Percentiles rank a stretch among this genome's conserved stretches.
Conservation (phyloP, 2,888 invertebrate species). For the Leptopilina drosophilae region DNA sequence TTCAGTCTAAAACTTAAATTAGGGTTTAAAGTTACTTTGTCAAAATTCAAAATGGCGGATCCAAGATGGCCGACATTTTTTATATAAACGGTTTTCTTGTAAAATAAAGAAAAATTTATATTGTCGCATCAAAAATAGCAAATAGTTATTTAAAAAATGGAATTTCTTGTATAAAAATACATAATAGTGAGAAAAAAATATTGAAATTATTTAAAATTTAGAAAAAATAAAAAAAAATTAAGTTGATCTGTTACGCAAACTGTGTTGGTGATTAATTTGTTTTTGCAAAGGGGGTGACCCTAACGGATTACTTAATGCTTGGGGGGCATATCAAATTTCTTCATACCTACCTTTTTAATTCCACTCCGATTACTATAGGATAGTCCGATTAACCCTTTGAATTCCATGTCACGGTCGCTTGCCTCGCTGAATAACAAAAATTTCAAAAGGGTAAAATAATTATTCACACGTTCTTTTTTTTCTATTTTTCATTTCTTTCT, state of each 20-base stretch:
- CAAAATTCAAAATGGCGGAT: too few relatives aligned
- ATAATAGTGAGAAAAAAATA: too few relatives aligned
- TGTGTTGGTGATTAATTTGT: slow-evolving; percentile 27
- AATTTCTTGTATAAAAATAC: too few relatives aligned
- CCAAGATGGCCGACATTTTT: too few relatives aligned
- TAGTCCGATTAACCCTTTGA: slow-evolving; percentile 19
- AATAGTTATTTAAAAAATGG: too few relatives aligned
- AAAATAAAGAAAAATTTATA: too few relatives aligned
- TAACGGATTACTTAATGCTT: slow-evolving; percentile 21
- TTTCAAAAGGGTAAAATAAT: slow-evolving; percentile 18
- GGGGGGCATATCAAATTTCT: slow-evolving; percentile 34
- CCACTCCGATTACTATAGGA: slow-evolving; percentile 25
- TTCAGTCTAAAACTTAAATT: too few relatives aligned
- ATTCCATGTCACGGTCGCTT: slow-evolving; percentile 34
- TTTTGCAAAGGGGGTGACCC: background rate
- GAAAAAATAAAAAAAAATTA: too few relatives aligned
- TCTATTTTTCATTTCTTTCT: slow-evolving; percentile 52
- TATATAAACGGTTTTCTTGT: too few relatives aligned
- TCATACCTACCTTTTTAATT: slow-evolving; percentile 37
- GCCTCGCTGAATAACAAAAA: slow-evolving; percentile 25
- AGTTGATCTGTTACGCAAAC: background rate
- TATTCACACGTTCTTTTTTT: slow-evolving; percentile 34
- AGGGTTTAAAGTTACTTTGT: too few relatives aligned
- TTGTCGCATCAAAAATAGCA: too few relatives aligned
- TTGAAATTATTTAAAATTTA: too few relatives aligned